These are phyloP conservation scores for Diabrotica balteata DNA, from an alignment of 2,888 invertebrate species.

Conservation along the genomic window DNA sequence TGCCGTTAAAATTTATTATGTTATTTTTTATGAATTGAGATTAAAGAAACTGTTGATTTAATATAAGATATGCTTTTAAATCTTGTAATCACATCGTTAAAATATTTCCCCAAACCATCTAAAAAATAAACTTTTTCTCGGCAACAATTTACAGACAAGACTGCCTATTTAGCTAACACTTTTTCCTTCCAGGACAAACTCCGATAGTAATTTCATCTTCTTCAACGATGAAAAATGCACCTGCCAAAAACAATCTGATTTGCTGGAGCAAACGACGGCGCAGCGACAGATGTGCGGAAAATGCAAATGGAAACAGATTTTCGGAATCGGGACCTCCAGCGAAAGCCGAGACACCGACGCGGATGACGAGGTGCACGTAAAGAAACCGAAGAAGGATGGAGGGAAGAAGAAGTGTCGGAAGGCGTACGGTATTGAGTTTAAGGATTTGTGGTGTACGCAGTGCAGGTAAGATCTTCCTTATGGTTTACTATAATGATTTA, in stretches of 20 bases:
- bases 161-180: no score
- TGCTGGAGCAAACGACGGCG: background rate
- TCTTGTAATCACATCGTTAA: no score
- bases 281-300: conserved; percentile 22
- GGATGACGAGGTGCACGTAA: conserved; percentile 7
- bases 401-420: conserved; percentile 28
- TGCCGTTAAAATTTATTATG: no score
- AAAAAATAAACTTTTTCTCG: no score
- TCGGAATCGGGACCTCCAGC: background rate
- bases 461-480: conserved; percentile 14
- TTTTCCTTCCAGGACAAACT: no score
- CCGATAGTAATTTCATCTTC: no score
- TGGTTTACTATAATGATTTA: no score
- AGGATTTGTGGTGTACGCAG: conserved; percentile 30
- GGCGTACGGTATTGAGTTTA: conserved; percentile 27
- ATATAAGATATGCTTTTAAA: no score
- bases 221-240: background rate
- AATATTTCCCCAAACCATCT: no score
- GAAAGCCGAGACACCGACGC: background rate
- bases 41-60: no score
- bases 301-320: conserved; percentile 22
- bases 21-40: no score
- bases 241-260: background rate
- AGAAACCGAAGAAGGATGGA: conserved; percentile 27
- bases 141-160: no score